These are phyloP conservation scores for Alectoris magna DNA, from an alignment of 2,797 vertebrate genomes.

Conservation along the genomic window DNA sequence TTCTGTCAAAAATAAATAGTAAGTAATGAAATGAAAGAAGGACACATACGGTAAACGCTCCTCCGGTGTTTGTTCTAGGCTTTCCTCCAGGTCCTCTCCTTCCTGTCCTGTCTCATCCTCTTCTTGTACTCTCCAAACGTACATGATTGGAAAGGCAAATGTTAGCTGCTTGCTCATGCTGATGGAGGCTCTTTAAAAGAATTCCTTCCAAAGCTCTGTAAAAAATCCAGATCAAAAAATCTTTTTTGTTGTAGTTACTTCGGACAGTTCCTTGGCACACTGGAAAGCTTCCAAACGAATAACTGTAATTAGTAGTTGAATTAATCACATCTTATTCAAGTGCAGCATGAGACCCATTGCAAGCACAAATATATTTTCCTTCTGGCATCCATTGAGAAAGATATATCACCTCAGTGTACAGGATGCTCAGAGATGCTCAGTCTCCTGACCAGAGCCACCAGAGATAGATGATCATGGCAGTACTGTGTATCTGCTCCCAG, in stretches of 20 bases:
- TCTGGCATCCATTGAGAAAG: neutral
- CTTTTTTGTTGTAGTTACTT: neutral
- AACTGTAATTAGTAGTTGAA: conserved; percentile 44
- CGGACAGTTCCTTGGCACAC: neutral
- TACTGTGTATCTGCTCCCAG: neutral
- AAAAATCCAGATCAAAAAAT: neutral
- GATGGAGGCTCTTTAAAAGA: neutral
- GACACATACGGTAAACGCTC: neutral
- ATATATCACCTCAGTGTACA: neutral
- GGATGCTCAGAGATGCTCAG: neutral
- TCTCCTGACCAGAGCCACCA: neutral
- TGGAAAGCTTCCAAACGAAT: conserved; percentile 37
- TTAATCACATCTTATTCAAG: neutral
- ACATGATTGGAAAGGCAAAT: neutral
- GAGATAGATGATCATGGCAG: neutral
- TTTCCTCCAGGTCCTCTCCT: conserved; percentile 2
- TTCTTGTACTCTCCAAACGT: neutral
- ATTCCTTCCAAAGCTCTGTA: neutral
- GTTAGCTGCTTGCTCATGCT: neutral
- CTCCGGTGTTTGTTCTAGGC: neutral
- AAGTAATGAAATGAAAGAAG: conserved; percentile 11
- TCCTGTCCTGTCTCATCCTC: neutral
- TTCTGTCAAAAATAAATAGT: conserved; percentile 18
- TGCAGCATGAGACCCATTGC: neutral
- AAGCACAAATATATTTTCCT: neutral